Evolutionary conservation across 2,113 vertebrate genomes (phyloP), one percentile per base, ranked within the genome.

Genomic region (Anseranas semipalmata): DNA sequence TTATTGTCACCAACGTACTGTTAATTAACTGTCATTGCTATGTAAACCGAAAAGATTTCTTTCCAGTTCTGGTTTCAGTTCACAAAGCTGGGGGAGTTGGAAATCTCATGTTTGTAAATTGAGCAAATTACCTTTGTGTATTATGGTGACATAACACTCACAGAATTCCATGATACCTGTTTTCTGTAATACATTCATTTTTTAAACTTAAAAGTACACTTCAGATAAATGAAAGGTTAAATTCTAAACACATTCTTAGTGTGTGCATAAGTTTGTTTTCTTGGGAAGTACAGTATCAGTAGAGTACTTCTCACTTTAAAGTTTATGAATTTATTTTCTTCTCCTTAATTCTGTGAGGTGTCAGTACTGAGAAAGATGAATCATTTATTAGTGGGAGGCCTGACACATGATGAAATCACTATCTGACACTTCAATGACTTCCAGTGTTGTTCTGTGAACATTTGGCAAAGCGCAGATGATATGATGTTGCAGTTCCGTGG

Each of bases 321-420:
- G 93, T 95, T 95, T 97, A 90, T 94, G 75, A 89, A 85, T 96
- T 95, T 87, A 85, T 87, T 93, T 86, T 90, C 75, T 87, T 30
- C 46, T 50, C 50, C 60, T 82, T 70, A 94, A 74, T 76, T 90
- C 86, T 88, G 95, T 95, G 80, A 83, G 91, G 56, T 79, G 41
- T 87, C 63, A 84, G 68, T 87, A 88, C 79, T 80, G 85, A 82
- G 81, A 94, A 84, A 87, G 83, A 97, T 97, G 97, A 98, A 96
- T 98, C 97, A 96, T 91, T 96, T 93, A 94, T 96, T 93, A 96
- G 97, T 97, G 87, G 97, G 95, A 93, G 81, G 83, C 66, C 66
- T 95, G 86, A 96, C 87, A 96, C 77, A 90, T 76, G 82, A 91
- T 80, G 96, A 97, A 97, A 92, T 97, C 95, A 97, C 76, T 73